A percentile compares a stretch with the other conserved stretches of the same genome.
These are phyloP conservation scores for Sebastes glaucus DNA, from an alignment of 2,797 vertebrate species.

Conservation along the genomic window DNA sequence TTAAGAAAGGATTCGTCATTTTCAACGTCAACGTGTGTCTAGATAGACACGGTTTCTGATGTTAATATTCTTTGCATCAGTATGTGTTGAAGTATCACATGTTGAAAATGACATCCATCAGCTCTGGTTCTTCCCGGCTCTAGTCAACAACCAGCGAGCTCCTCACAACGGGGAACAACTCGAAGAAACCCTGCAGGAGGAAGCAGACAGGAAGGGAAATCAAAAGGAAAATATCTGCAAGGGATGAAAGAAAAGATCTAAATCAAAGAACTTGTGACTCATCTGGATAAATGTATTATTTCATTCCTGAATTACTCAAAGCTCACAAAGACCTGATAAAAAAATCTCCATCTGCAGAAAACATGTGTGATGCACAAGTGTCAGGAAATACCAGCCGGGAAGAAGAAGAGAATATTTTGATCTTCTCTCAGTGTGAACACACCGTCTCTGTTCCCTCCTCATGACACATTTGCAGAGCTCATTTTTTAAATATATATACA, in stretches of 20 bases:
- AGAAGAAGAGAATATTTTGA: too few relatives aligned
- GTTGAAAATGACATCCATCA: not conserved
- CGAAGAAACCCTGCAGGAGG: conserved; percentile 88
- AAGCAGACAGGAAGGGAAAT: conserved; percentile 8
- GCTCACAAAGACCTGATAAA: not conserved
- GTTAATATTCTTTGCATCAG: not conserved
- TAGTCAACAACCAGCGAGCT: conserved; percentile 85
- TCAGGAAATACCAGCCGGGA: too few relatives aligned
- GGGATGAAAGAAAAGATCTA: not conserved
- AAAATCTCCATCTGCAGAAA: not conserved
- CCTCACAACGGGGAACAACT: conserved; percentile 86
- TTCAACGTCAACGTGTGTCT: not conserved
- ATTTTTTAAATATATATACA: too few relatives aligned
- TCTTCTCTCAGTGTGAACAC: too few relatives aligned
- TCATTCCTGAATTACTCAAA: not conserved
- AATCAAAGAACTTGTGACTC: not conserved
- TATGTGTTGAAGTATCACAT: not conserved
- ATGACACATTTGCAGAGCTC: too few relatives aligned
- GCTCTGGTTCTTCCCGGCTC: not conserved
- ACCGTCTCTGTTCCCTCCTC: too few relatives aligned
- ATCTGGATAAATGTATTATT: not conserved
- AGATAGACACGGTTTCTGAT: not conserved
- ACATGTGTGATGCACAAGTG: too few relatives aligned
- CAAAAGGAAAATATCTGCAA: not conserved
- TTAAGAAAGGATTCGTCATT: not conserved